Evolutionary conservation across 53 echinoderm and acorn worm species (phyloP).

Genomic region (Hippasteria phrygiana): DNA sequence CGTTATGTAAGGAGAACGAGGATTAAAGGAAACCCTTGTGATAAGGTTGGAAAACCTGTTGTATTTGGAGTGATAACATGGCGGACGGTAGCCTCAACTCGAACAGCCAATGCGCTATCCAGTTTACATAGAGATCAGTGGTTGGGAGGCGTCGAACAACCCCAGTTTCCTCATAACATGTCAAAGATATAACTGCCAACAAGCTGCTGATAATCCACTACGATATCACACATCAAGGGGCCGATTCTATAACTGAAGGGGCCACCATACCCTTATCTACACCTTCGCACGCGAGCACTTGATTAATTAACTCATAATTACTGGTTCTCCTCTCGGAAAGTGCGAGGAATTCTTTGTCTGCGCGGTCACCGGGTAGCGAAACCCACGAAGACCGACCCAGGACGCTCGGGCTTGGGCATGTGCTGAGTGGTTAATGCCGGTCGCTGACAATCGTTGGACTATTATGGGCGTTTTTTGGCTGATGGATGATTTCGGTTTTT

Average conservation of each 20-base stretch:
- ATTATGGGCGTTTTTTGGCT: slow-evolving; percentile 3
- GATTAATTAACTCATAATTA: slow-evolving; percentile 46
- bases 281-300: slow-evolving; percentile 2
- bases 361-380: not conserved
- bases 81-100: too few relatives aligned
- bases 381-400: not conserved
- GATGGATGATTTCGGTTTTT: not conserved
- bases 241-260: not conserved
- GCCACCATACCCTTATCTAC: slow-evolving; percentile 16
- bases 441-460: not conserved
- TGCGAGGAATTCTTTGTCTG: slow-evolving; percentile 18
- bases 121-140: too few relatives aligned
- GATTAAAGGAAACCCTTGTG: too few relatives aligned
- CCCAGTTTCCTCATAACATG: not conserved
- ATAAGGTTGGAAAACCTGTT: too few relatives aligned
- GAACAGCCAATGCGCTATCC: too few relatives aligned
- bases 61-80: too few relatives aligned
- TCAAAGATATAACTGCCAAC: not conserved
- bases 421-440: not conserved
- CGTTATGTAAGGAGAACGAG: too few relatives aligned
- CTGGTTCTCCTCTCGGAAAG: not conserved
- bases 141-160: too few relatives aligned
- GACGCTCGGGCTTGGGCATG: not conserved
- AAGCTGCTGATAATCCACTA: not conserved
- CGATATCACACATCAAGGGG: not conserved